Percentiles rank a stretch among this genome's conserved stretches.
Evolutionary conservation across 1,140 invertebrate genomes (phyloP).

Genomic region (Bombus sylvicola): DNA sequence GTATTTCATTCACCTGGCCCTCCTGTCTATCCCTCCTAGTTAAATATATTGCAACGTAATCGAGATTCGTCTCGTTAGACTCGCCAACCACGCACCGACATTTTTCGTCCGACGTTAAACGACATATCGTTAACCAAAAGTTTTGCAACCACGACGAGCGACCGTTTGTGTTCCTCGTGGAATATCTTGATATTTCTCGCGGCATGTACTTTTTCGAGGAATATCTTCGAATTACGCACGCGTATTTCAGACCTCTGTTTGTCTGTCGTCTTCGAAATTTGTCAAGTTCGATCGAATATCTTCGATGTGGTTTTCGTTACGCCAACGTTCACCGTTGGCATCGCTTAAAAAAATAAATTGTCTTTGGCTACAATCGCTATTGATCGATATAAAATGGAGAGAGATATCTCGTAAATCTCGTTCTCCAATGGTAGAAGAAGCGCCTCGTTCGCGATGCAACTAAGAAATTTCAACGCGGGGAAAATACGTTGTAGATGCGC

Average conservation of each 20-base stretch:
- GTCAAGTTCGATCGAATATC: too few species aligned
- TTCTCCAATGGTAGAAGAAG: background rate
- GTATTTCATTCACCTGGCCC: conserved; percentile 45
- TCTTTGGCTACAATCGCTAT: rapidly evolving
- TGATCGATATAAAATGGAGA: too few species aligned
- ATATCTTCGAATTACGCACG: too few species aligned
- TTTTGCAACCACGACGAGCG: too few species aligned
- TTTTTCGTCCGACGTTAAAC: background rate
- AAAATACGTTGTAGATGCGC: background rate
- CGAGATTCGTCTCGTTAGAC: background rate
- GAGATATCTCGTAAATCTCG: too few species aligned
- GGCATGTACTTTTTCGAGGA: rapidly evolving
- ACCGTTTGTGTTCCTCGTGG: too few species aligned
- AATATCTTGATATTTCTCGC: too few species aligned
- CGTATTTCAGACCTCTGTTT: too few species aligned
- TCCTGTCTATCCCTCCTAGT: background rate
- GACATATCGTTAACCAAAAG: too few species aligned
- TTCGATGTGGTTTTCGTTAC: too few species aligned
- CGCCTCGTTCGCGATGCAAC: background rate
- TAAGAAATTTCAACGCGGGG: background rate
- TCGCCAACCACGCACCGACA: background rate
- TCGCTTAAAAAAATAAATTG: too few species aligned
- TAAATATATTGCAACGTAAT: background rate
- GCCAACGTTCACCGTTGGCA: rapidly evolving
- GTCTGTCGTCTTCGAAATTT: too few species aligned